Evolutionary conservation across 2,888 invertebrate species (phyloP), one percentile per base, ranked within the genome.

Genomic region (Nemotelus pantherinus): DNA sequence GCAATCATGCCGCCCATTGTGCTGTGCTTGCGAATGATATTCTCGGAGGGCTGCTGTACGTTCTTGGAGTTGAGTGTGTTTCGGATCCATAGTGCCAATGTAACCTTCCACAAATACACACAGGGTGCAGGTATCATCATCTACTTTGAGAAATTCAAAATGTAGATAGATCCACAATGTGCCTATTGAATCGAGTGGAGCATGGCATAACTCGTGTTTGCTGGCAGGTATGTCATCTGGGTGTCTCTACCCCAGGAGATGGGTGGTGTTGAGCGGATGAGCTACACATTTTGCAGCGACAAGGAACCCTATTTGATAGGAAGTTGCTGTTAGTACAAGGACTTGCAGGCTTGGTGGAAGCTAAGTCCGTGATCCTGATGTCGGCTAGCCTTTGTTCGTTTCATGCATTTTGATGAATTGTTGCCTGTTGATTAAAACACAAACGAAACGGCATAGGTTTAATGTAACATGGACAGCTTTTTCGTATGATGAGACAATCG

Each of bases 141-240:
- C 41, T 74, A 63, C 60, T 74, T 74, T 48, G 74, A 74, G 74
- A 57, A 74, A 48, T 74, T 48, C 39, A 58, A 74, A 74, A 9
- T 47, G 63, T 63, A 55, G 53, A 70, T 55, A 70, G 70, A 70
- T 39, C 41, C 55, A 70, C 70, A 74, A 60, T 74, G 74, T 63
- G 70, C 70, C 70, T 70, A 70, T 70, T 70, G 60, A 74, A 74
- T 60, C 48, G 74, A 25, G 41, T 72, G 44, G 47, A 58, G 47
- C 71, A 58, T 72, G 71, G 71, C 71, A 72, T 74, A 63, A 60
- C 60, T 74, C 74, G 74, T 60, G 74, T 43, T 74, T 39, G 74
- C 45, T 47, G 60, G 55, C 70, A 70, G 70, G 53, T 43, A 53
- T 70, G 70, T 70, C 70, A 53, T 70, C 43, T 53, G 70, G 47